Percentiles rank a stretch among this genome's conserved stretches.
Evolutionary conservation across 2,797 vertebrate species (phyloP).

Genomic region (Syngnathus acus): DNA sequence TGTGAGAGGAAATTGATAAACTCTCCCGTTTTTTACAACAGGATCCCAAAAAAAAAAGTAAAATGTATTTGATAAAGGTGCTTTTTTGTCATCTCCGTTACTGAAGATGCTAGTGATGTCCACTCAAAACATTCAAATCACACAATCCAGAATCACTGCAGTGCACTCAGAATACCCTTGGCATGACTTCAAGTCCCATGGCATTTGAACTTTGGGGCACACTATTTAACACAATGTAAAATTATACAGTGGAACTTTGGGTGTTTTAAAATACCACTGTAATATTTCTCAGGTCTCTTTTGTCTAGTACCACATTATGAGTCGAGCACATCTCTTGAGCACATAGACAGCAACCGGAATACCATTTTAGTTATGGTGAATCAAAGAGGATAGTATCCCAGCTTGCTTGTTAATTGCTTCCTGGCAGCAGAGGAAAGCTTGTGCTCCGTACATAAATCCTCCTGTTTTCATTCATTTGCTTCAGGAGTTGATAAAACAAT

Average conservation of each 20-base stretch:
- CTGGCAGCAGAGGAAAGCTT: slow-evolving; percentile 52
- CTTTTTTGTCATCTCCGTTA: too few species aligned
- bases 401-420: slow-evolving; percentile 62
- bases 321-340: not conserved
- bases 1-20: too few species aligned
- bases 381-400: slow-evolving; percentile 31
- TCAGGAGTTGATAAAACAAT: slow-evolving; percentile 72
- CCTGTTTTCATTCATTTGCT: slow-evolving; percentile 63
- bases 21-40: too few species aligned
- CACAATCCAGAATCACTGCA: too few species aligned
- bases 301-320: not conserved
- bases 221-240: not conserved
- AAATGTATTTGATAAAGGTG: not conserved
- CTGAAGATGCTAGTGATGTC: too few species aligned
- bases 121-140: too few species aligned
- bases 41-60: too few species aligned
- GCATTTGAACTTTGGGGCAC: not conserved
- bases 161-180: too few species aligned
- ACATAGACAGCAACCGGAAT: slow-evolving; percentile 1
- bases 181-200: not conserved
- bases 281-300: not conserved
- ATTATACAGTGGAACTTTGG: not conserved
- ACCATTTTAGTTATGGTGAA: slow-evolving; percentile 12
- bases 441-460: slow-evolving; percentile 60
- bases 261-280: not conserved